Evolutionary conservation across 37 sponge, comb jelly and placozoan genomes (phyloP).

Genomic region (Halichondria panicea): DNA sequence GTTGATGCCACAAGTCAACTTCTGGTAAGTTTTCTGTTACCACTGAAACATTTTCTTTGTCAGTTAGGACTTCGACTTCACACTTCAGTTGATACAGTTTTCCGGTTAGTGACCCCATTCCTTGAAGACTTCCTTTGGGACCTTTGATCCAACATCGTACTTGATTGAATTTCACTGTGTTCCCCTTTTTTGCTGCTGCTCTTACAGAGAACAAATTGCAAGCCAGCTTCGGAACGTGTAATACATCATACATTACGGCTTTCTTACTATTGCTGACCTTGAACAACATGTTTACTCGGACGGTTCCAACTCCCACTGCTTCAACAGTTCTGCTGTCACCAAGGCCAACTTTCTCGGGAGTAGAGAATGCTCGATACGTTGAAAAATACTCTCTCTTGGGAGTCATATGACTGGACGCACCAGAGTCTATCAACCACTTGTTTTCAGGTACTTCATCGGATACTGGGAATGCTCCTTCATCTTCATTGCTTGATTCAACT

Average conservation of each 20-base stretch:
- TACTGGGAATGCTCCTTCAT: conserved; percentile 16
- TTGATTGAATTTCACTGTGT: conserved; percentile 17
- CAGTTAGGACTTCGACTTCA: background rate
- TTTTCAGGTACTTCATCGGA: conserved; percentile 3
- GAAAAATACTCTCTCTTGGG: conserved; percentile 8
- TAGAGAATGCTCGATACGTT: background rate
- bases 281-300: background rate
- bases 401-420: too few relatives aligned
- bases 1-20: conserved; percentile 54
- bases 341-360: conserved; percentile 41
- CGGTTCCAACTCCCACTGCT: conserved; percentile 1
- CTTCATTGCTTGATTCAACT: background rate
- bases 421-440: conserved; percentile 48
- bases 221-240: conserved; percentile 11
- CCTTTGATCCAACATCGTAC: conserved; percentile 35
- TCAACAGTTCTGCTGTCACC: conserved; percentile 39
- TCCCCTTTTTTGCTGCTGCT: conserved; percentile 38
- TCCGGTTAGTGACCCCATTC: conserved; percentile 40
- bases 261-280: background rate
- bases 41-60: conserved; percentile 17
- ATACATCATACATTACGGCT: too few relatives aligned
- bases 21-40: conserved; percentile 1
- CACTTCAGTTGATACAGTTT: conserved; percentile 29
- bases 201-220: conserved; percentile 20
- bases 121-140: conserved; percentile 22